Percentiles rank a stretch among this genome's conserved stretches.
phyloP scores from a whole-genome alignment of 2,797 vertebrate species.

The Saxicola maurus region DNA sequence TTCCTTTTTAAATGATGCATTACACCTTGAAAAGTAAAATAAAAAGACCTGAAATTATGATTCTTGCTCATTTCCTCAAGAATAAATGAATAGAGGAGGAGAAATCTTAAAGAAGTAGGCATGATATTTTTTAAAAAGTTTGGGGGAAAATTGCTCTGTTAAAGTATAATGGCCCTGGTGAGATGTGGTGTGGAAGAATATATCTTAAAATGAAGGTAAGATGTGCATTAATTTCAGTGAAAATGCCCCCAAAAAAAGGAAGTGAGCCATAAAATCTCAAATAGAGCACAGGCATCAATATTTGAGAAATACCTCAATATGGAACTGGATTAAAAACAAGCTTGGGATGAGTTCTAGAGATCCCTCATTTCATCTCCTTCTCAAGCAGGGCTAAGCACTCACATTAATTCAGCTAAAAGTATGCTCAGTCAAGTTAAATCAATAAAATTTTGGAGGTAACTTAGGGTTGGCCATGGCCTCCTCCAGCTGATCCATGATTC shows the following conservation, averaged over 20 bases:
- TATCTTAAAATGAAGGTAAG: neutral
- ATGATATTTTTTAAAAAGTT: neutral
- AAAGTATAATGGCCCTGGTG: neutral
- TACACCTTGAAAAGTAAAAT: constrained; percentile 37
- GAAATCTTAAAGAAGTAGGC: neutral
- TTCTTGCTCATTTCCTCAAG: neutral
- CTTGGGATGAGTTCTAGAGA: neutral
- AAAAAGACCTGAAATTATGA: constrained; percentile 3
- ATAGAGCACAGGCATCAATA: neutral
- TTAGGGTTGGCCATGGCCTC: neutral
- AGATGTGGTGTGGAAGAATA: neutral
- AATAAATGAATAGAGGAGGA: neutral
- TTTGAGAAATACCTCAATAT: neutral
- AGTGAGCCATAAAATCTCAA: neutral
- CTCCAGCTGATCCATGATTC: neutral
- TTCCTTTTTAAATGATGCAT: constrained; percentile 54
- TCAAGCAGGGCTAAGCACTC: neutral
- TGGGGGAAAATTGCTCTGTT: neutral
- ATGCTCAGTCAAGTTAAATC: neutral
- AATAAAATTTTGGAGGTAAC: neutral
- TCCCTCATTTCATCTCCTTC: neutral
- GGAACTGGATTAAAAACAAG: neutral
- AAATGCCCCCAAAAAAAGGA: neutral
- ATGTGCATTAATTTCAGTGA: neutral
- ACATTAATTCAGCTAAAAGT: neutral